Evolutionary conservation across 2,113 vertebrate genomes (phyloP), one percentile per base, ranked within the genome.

Genomic region (Lepidiolamprologus cunningtoni): DNA sequence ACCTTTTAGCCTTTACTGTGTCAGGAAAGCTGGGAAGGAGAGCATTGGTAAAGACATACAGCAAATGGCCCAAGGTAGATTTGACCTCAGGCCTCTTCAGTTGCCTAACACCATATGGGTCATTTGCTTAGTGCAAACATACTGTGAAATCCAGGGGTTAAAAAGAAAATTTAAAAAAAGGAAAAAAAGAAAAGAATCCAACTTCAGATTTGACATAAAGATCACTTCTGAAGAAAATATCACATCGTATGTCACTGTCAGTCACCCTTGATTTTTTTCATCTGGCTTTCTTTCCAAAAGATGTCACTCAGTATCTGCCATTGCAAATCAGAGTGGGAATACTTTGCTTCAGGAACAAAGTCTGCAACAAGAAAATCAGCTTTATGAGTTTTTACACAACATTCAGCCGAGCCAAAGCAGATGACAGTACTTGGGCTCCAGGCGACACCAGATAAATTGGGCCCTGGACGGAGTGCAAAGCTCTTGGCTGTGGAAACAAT

Each of bases 261-360:
- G 47, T 33, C 19, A 31, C 54, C 82, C 76, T 53, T 73, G 68
- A 87, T 80, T 40, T 83, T 68, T 26, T 47, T 11, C 79, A 12
- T 80, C 45, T 87, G 87, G 50, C 87, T 89, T 84, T 86, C 73
- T 57, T 87, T 85, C 90, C 68, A 26, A 89, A 89, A 86, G 23
- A 52, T 94, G 82, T 90, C 92, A 89, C 87, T 92, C 87, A 45
- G 52, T 87, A 90, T 92, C 90, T 93, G 90, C 78, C 83, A 53
- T n/a, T 5, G 82, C 73, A 71, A 88, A 91, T 89, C 88, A 90
- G 87, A 94, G 84, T 8, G 61, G 57, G 82, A 89, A 82, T 86
- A 73, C 86, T 53, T 88, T 42, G 45, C 81, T 84, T 52, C 76
- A 58, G 23, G 23, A 23, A 23, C 23, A 23, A 23, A 23, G 73